phyloP scores from a whole-genome alignment of 2,888 invertebrate genomes.

The Arenicola marina region DNA sequence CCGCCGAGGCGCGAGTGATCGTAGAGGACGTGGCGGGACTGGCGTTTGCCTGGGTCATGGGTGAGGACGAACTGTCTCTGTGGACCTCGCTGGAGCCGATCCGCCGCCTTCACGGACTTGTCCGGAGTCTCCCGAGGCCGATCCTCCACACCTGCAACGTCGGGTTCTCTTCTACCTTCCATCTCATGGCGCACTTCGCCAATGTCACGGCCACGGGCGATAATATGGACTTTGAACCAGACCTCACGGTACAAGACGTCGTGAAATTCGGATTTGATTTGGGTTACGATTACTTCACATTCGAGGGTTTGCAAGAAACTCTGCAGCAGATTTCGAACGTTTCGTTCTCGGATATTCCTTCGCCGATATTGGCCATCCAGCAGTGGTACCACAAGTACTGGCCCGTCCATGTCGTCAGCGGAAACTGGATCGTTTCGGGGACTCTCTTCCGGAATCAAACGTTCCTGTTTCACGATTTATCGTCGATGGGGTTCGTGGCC shows the following conservation, averaged over 20 bases:
- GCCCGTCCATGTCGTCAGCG: conserved; percentile 45
- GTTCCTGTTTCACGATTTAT: conserved; percentile 41
- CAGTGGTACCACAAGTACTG: conserved; percentile 44
- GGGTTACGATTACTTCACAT: not conserved
- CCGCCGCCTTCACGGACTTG: not conserved
- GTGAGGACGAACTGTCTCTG: not conserved
- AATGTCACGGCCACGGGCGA: conserved; percentile 16
- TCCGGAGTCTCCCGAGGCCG: not conserved
- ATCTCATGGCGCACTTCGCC: conserved; percentile 41
- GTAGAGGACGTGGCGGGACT: not conserved
- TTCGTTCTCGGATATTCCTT: not conserved
- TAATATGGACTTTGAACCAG: not conserved
- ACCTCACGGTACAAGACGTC: not conserved
- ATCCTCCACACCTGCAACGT: conserved; percentile 40
- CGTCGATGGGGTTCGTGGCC: conserved; percentile 39
- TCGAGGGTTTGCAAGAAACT: not conserved
- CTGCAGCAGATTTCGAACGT: too few species aligned
- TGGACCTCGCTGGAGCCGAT: not conserved
- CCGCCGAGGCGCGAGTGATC: not conserved
- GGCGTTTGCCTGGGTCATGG: not conserved
- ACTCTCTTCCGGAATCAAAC: too few species aligned
- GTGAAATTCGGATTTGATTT: not conserved
- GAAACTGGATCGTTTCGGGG: conserved; percentile 47
- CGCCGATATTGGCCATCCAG: not conserved
- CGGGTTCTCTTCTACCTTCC: conserved; percentile 42